phyloP scores from a whole-genome alignment of 2,797 vertebrate genomes.

The Chelon auratus region DNA sequence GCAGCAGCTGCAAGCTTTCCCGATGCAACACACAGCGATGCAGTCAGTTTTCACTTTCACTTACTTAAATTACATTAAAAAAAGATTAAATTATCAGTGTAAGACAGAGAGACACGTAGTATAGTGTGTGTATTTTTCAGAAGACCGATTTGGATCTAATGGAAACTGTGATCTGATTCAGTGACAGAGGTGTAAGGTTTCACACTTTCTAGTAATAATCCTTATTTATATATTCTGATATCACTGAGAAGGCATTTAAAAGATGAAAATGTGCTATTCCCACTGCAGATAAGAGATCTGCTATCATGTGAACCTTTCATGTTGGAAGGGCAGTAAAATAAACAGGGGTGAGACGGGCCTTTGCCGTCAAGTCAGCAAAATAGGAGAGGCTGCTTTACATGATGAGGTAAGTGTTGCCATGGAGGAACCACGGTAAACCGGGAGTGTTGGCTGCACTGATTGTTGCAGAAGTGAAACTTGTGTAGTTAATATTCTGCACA shows the following conservation, averaged over 20 bases:
- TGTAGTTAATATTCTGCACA: background rate
- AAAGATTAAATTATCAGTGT: background rate
- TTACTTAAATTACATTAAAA: background rate
- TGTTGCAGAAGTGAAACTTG: conserved; percentile 16
- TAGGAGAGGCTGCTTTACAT: conserved; percentile 66
- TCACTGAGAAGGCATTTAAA: conserved; percentile 30
- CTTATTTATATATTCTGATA: conserved; percentile 15
- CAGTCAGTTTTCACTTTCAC: background rate
- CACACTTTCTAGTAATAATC: conserved; percentile 25
- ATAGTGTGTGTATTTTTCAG: background rate
- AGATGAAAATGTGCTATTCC: conserved; percentile 18
- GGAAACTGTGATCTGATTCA: background rate
- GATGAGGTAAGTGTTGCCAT: conserved; percentile 55
- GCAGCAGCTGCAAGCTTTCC: conserved; percentile 27
- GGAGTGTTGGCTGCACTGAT: conserved; percentile 37
- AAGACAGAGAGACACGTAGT: background rate
- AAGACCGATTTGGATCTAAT: background rate
- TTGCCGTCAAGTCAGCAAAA: conserved; percentile 47
- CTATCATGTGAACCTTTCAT: conserved; percentile 5
- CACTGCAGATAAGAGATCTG: background rate
- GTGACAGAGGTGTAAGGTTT: conserved; percentile 30
- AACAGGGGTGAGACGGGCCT: conserved; percentile 13
- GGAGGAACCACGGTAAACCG: conserved; percentile 20
- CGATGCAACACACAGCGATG: conserved; percentile 10
- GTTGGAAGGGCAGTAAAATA: background rate